Base-by-base conservation (phyloP, 2,888 invertebrate genomes). In the Mythimna ferrago region DNA sequence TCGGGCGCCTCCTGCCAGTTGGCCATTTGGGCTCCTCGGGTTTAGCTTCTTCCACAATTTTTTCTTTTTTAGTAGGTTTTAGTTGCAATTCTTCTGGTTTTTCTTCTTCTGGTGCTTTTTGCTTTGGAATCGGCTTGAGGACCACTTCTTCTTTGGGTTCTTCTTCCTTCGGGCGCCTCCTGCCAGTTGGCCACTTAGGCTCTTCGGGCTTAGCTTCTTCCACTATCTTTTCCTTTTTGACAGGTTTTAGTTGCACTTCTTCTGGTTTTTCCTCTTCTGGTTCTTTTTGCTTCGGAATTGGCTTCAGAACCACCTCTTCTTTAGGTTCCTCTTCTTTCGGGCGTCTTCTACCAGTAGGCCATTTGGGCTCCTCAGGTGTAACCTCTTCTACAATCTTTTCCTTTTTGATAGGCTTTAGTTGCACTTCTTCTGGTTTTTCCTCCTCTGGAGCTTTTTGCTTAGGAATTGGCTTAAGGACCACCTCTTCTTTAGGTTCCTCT, bases 11-110 rank as follows among this genome's bases (percentile, higher is more conserved):
- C 2, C 19, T 51, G 6, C 51, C 51, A 19, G 51, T 19, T 19
- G 9, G 78, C 71, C 4, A 84, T 78, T 73, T 83, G 9, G 69
- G 48, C 38, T 72, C 69, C 38, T 72, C 72, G 19, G 51, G 51
- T n/a, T 78, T 44, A 1, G 78, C 70, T 32, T 89, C 89, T 68
- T 91, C 90, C 19, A 85, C 56, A 0, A 89, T 73, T 71, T 91
- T 89, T 44, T 84, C 84, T 73, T 89, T 84, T 64, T 88, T 66
- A 82, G 85, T 69, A 83, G 93, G 86, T 89, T 94, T 96, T 79
- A 92, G 89, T 75, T 93, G 92, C 6, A 95, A 91, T 81, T 96
- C 94, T 80, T 96, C 95, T 2, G 95, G 67, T 67, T 88, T 93
- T 82, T 94, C 92, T 68, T 93, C 92, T 41, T 91, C 92, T 2